Conservation (phyloP, 2,888 invertebrate genomes). For the Euplagia quadripunctaria region DNA sequence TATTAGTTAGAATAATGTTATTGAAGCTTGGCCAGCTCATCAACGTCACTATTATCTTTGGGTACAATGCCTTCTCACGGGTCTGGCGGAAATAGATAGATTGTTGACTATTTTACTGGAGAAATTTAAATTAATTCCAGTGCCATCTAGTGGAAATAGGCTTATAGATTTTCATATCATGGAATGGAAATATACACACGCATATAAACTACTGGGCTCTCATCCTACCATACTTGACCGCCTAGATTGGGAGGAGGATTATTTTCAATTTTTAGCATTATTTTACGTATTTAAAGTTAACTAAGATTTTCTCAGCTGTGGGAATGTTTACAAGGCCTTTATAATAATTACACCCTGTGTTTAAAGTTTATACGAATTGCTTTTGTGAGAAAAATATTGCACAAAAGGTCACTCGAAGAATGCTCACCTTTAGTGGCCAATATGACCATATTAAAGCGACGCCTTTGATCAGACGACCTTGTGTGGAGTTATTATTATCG, state of each 20-base stretch:
- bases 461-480: too few relatives aligned
- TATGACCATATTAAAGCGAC: neutral
- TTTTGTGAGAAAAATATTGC: neutral
- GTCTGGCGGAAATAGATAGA: too few relatives aligned
- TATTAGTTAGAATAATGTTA: too few relatives aligned
- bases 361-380: neutral
- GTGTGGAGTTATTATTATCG: too few relatives aligned
- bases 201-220: neutral
- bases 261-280: neutral
- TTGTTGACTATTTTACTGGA: too few relatives aligned
- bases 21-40: too few relatives aligned
- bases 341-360: neutral
- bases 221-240: neutral
- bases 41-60: too few relatives aligned
- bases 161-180: too few relatives aligned
- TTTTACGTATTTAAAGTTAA: neutral
- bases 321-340: neutral
- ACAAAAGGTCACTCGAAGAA: neutral
- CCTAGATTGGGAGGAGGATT: neutral
- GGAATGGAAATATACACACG: neutral
- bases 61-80: too few relatives aligned
- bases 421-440: neutral
- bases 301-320: neutral
- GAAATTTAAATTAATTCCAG: too few relatives aligned
- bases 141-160: too few relatives aligned